Percentiles rank a stretch among this genome's conserved stretches.
These are phyloP conservation scores for Leucophenga maculata DNA, from an alignment of 2,888 invertebrate genomes.

Conservation along the genomic window DNA sequence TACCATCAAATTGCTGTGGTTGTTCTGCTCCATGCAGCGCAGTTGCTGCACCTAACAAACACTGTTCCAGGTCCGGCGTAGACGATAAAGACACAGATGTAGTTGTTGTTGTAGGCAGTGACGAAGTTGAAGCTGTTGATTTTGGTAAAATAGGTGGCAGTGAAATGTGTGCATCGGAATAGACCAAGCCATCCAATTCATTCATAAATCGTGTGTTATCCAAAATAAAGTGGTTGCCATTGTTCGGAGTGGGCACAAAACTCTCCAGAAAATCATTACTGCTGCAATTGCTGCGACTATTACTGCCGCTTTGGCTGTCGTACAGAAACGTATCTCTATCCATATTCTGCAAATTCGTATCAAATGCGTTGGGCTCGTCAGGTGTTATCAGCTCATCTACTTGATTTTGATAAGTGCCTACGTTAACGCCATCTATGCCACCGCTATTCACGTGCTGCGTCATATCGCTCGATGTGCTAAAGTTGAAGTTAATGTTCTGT, in stretches of 20 bases:
- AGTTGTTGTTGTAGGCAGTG: conserved; percentile 29
- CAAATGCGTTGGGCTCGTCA: conserved; percentile 46
- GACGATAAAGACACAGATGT: conserved; percentile 8
- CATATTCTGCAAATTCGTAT: conserved; percentile 46
- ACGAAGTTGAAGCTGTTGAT: conserved; percentile 43
- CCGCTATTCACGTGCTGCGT: conserved; percentile 19
- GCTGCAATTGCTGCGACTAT: conserved; percentile 28
- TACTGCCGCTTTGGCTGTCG: conserved; percentile 38
- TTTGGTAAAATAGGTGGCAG: conserved; percentile 48
- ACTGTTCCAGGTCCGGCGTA: conserved; percentile 34
- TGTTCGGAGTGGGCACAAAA: conserved; percentile 6
- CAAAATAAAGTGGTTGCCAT: conserved; percentile 29
- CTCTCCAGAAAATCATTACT: neutral
- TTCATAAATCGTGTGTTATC: conserved; percentile 46
- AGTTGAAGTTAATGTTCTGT: conserved; percentile 43
- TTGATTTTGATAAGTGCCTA: conserved; percentile 43
- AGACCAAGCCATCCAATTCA: conserved; percentile 53
- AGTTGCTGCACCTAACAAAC: conserved; percentile 7
- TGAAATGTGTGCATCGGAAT: conserved; percentile 20
- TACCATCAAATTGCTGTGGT: neutral
- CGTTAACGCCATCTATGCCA: conserved; percentile 2
- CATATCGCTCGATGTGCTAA: conserved; percentile 42
- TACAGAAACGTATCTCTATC: conserved; percentile 49
- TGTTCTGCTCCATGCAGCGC: neutral
- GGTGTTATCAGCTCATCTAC: conserved; percentile 44